phyloP scores from a whole-genome alignment of 2,888 invertebrate species.

The Dichetophora obliterata region DNA sequence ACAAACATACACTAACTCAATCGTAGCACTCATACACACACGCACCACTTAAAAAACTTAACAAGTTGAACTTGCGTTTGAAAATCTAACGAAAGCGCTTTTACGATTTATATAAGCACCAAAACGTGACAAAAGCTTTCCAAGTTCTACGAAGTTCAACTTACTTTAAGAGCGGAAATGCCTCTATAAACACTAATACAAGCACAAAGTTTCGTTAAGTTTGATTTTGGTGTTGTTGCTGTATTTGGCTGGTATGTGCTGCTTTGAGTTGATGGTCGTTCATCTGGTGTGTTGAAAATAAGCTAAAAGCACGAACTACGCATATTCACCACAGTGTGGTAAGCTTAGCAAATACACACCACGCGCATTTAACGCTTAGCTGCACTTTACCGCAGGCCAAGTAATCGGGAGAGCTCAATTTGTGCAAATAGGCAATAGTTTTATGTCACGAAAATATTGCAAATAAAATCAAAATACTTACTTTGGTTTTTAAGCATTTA shows the following conservation, averaged over 20 bases:
- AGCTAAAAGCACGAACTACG: background rate
- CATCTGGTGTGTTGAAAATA: background rate
- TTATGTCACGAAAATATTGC: too few species aligned
- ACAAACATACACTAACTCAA: constrained; percentile 38
- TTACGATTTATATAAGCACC: background rate
- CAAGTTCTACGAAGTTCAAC: background rate
- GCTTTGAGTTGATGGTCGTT: constrained; percentile 27
- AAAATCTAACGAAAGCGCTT: constrained; percentile 29
- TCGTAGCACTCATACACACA: constrained; percentile 26
- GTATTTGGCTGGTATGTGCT: constrained; percentile 15
- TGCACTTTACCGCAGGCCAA: background rate
- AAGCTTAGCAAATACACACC: background rate
- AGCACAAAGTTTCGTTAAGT: constrained; percentile 18
- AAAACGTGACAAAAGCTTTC: background rate
- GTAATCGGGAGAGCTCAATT: background rate
- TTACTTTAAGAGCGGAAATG: constrained; percentile 11
- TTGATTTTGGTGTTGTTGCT: constrained; percentile 1
- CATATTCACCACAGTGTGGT: background rate
- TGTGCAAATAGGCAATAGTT: too few species aligned
- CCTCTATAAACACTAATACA: constrained; percentile 11
- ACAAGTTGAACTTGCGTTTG: constrained; percentile 23
- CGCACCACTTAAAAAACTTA: background rate
- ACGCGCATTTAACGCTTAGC: background rate
- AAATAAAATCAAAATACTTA: too few species aligned
- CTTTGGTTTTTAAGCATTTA: too few species aligned